Percentiles rank a stretch among this genome's conserved stretches.
Evolutionary conservation across 2,888 invertebrate species (phyloP).

Genomic region (Drosophila merina): DNA sequence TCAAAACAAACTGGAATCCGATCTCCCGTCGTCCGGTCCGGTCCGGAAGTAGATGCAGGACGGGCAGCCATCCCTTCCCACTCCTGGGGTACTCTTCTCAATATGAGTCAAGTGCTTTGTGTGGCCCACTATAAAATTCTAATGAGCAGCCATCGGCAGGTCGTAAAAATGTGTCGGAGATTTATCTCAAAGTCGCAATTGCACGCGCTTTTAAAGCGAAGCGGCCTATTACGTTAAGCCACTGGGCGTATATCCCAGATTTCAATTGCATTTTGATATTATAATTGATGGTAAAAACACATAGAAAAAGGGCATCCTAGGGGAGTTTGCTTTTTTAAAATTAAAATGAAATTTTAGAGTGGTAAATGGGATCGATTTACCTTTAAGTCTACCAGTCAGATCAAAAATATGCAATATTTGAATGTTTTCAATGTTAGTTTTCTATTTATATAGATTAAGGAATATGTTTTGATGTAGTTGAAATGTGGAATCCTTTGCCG

Average conservation of each 20-base stretch:
- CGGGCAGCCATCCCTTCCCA: conserved; percentile 32
- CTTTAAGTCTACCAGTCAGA: too few relatives aligned
- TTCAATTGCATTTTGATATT: conserved; percentile 21
- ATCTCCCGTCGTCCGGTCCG: conserved; percentile 36
- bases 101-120: conserved; percentile 76
- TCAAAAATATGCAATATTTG: too few relatives aligned
- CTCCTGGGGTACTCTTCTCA: conserved; percentile 22
- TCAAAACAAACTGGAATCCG: conserved; percentile 62
- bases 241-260: conserved; percentile 47
- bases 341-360: neutral
- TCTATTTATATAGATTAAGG: too few relatives aligned
- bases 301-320: neutral
- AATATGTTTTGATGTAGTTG: too few relatives aligned
- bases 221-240: conserved; percentile 26
- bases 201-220: conserved; percentile 52
- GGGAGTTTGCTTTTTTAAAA: neutral
- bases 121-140: conserved; percentile 41
- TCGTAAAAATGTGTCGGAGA: conserved; percentile 52
- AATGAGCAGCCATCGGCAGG: conserved; percentile 35
- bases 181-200: conserved; percentile 56
- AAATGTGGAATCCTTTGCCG: too few relatives aligned
- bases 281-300: conserved; percentile 4
- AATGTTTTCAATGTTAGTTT: too few relatives aligned
- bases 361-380: too few relatives aligned
- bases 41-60: conserved; percentile 62